phyloP scores from a whole-genome alignment of 2,113 vertebrate genomes.

The Ptyas mucosa region DNA sequence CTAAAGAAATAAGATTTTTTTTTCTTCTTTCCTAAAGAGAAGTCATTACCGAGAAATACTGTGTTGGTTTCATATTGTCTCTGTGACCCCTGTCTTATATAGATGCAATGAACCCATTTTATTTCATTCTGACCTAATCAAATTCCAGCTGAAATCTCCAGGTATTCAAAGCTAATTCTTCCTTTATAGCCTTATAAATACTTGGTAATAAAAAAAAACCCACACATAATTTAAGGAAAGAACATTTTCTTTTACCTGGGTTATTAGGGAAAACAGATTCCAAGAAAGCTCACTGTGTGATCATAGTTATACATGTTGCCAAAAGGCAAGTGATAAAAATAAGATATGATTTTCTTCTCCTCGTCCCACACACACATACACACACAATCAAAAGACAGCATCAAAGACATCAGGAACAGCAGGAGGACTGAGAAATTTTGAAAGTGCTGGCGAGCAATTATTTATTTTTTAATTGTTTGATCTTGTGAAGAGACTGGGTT shows the following conservation, averaged over 20 bases:
- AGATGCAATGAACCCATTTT: constrained; percentile 29
- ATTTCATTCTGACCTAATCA: constrained; percentile 28
- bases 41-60: constrained; percentile 10
- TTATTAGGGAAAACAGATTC: constrained; percentile 22
- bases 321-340: constrained; percentile 22
- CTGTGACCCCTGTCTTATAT: constrained; percentile 11
- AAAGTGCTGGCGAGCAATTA: constrained; percentile 30
- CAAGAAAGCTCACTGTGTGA: constrained; percentile 19
- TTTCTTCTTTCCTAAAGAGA: neutral
- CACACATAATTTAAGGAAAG: neutral
- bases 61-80: constrained; percentile 4
- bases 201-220: neutral
- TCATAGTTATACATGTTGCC: constrained; percentile 26
- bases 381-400: neutral
- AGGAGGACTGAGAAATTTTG: constrained; percentile 37
- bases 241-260: constrained; percentile 4
- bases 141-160: constrained; percentile 32
- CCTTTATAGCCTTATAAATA: constrained; percentile 38
- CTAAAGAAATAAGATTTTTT: neutral
- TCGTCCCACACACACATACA: neutral
- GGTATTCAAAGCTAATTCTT: constrained; percentile 9
- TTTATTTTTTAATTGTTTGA: constrained; percentile 60
- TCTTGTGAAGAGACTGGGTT: constrained; percentile 47
- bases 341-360: neutral
- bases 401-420: constrained; percentile 33